These are phyloP conservation scores for Furcifer pardalis DNA, from an alignment of 2,797 vertebrate genomes.

Conservation along the genomic window DNA sequence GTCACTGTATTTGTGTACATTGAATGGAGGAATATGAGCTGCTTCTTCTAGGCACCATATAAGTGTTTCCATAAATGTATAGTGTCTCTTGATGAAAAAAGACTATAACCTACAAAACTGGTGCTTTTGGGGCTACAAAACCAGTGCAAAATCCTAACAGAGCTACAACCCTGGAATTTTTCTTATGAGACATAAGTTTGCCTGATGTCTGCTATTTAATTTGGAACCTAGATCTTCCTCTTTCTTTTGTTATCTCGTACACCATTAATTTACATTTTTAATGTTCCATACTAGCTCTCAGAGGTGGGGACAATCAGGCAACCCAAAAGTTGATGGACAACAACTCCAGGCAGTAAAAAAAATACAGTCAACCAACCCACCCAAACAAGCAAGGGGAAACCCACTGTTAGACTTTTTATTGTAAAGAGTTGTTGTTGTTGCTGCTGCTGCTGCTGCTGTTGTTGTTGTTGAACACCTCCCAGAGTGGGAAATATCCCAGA, in stretches of 20 bases:
- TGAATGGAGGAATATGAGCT: neutral
- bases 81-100: too few relatives aligned
- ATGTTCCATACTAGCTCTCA: too few relatives aligned
- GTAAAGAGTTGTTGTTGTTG: too few relatives aligned
- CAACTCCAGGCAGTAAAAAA: neutral
- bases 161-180: too few relatives aligned
- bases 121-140: too few relatives aligned
- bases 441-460: too few relatives aligned
- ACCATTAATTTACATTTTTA: neutral
- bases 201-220: neutral
- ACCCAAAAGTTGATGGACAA: neutral
- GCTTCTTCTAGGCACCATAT: neutral
- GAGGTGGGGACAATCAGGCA: too few relatives aligned
- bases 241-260: neutral
- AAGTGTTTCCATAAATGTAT: rapidly evolving
- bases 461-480: too few relatives aligned
- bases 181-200: rapidly evolving
- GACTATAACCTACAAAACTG: too few relatives aligned
- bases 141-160: too few relatives aligned
- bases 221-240: neutral
- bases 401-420: neutral
- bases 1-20: rapidly evolving
- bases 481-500: too few relatives aligned
- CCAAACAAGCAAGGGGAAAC: neutral
- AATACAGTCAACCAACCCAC: neutral